Conservation (phyloP, 2,797 vertebrate species). For the Darevskia nairensis region DNA sequence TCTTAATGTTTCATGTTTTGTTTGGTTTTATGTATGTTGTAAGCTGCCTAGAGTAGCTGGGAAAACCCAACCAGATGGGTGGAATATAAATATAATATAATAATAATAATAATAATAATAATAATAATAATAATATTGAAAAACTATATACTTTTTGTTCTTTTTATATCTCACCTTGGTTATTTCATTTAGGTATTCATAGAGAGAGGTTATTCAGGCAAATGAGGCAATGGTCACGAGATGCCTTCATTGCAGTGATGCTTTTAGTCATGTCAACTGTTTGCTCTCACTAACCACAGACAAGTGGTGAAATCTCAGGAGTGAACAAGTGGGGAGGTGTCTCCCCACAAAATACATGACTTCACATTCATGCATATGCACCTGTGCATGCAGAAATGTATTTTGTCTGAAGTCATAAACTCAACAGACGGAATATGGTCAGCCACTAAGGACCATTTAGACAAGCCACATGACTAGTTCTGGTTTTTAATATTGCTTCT, state of each 20-base stretch:
- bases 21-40: no score
- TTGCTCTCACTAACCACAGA: not conserved
- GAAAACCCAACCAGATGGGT: no score
- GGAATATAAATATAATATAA: no score
- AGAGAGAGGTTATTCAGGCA: not conserved
- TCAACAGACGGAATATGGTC: no score
- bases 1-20: no score
- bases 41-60: no score
- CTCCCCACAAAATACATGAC: not conserved
- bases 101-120: no score
- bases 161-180: slow-evolving; percentile 71
- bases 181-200: slow-evolving; percentile 78
- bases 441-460: no score
- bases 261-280: not conserved
- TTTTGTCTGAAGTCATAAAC: not conserved
- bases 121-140: no score
- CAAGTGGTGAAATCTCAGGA: not conserved
- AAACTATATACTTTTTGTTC: not conserved
- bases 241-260: not conserved
- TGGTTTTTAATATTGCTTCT: not conserved
- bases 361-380: not conserved
- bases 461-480: not conserved
- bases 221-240: not conserved
- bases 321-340: not conserved
- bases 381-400: not conserved